Evolutionary conservation across 2,888 invertebrate species (phyloP), one percentile per base, ranked within the genome.

Genomic region (Tinea semifulvella): DNA sequence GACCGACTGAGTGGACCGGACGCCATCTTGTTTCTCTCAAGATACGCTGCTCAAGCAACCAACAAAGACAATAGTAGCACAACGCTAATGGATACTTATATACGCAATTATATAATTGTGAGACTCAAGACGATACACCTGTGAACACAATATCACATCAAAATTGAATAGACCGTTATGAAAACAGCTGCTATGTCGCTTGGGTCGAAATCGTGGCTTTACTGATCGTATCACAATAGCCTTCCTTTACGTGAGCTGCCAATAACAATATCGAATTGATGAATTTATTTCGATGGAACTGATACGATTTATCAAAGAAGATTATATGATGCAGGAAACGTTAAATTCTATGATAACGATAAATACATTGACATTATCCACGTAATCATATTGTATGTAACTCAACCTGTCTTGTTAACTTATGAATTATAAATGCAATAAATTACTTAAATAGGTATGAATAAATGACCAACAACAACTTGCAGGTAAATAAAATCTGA

Each of bases 201-300:
- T 26, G 26, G 26, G 26, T 26, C n/a, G 26, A 6, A 6, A 26
- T 10, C 26, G 26, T 26, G 11, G 11, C 14, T 35, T 11, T 11
- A 38, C 38, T 17, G 38, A 17, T 38, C 18, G n/a, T 38, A 38
- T 38, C 38, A 31, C 3, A 31, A 31, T n/a, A 31, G 31, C 31
- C n/a, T 31, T 26, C 26, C 31, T 14, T 14, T 18, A 17, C 16
- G 18, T 38, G 38, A 35, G 6, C 38, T 3, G 38, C 19, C 38
- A 38, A 17, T 38, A 38, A 38, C 38, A 38, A 38, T 35, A 11
- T 18, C 38, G 10, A 38, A n/a, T 38, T 38, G 38, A 38, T 35
- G 35, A 6, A 35, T 35, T 16, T 13, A 14, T 35, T 35, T 5
- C 16, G 35, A 35, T 35, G 14, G 11, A 10, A 26, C n/a, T 14